Base-by-base conservation (phyloP, 2,113 vertebrate genomes). In the Ranitomeya imitator region DNA sequence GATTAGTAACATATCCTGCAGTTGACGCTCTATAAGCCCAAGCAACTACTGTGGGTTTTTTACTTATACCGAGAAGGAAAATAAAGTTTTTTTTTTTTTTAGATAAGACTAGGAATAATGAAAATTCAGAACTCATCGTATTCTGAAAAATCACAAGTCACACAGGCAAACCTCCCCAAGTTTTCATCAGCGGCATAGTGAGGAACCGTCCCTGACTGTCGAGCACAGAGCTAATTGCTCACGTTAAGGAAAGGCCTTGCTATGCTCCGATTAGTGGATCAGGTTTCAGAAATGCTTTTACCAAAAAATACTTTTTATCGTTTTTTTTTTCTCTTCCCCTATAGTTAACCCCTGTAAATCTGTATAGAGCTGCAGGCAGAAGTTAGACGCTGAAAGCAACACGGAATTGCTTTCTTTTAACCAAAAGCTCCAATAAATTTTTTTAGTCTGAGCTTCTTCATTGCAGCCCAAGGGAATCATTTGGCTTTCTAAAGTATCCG, bases 1-100 rank as follows among this genome's bases (percentile, higher is more conserved):
- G 92, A 91, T 89, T 91, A 92, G 89, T 90, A 91, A 67, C 85
- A 87, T 89, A 82, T 89, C 92, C 92, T 90, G 90, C 91, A 90
- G 89, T 92, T 90, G 78, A 90, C 0, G 0, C 76, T 52, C 88
- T 89, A 85, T 65, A 63, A 78, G 54, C 90, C 86, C 88, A 82
- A 81, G 55, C 63, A 55, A 84, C 61, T 79, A 61, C 85, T 67
- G 15, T 60, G 86, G n/a, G 51, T 37, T 81, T 45, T 55, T 69
- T 18, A 59, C 23, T 80, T 61, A n/a, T 81, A 81, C 21, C 1
- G 63, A 87, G 63, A 87, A 71, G 59, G 14, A 76, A 55, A 71
- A 79, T 79, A 63, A 88, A 86, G 73, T 89, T 86, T 79, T 23
- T 19, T 91, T 91, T 91, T 90, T 86, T 79, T 45, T 45, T 0